These are phyloP conservation scores for Automeris io DNA, from an alignment of 2,888 invertebrate genomes.

Conservation along the genomic window DNA sequence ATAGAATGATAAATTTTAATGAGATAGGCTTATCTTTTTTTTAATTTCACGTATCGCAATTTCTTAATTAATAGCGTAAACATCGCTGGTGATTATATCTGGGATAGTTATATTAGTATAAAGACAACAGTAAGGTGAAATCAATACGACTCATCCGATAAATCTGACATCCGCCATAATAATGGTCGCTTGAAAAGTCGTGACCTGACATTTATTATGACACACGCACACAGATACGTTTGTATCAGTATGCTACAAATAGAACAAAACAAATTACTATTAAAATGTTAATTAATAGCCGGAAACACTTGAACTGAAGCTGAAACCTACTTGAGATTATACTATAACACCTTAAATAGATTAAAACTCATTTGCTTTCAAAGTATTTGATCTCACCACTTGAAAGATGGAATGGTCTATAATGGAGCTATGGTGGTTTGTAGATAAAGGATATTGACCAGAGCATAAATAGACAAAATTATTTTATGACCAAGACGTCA, in stretches of 20 bases:
- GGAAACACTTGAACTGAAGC: slow-evolving; percentile 53
- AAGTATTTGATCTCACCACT: slow-evolving; percentile 64
- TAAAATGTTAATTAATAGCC: slow-evolving; percentile 27
- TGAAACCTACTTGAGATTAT: slow-evolving; percentile 52
- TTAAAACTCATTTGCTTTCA: slow-evolving; percentile 38
- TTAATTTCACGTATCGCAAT: no score
- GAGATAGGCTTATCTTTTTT: no score
- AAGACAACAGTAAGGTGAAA: no score
- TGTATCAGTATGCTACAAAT: no score
- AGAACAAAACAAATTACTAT: not conserved
- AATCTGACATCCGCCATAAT: not conserved
- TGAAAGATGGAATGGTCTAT: slow-evolving; percentile 28
- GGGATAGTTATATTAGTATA: no score
- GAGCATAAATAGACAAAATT: slow-evolving; percentile 12
- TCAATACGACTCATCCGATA: no score
- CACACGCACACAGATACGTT: no score
- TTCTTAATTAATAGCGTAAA: no score
- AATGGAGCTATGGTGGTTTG: slow-evolving; percentile 1
- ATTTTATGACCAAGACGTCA: not conserved
- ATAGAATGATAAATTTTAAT: no score
- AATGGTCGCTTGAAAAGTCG: no score
- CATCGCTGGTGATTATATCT: no score
- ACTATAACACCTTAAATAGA: slow-evolving; percentile 65
- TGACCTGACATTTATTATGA: no score
- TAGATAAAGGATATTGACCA: slow-evolving; percentile 20